Conservation (phyloP, 2,113 vertebrate genomes). For the Rhynchopsitta pachyrhyncha region DNA sequence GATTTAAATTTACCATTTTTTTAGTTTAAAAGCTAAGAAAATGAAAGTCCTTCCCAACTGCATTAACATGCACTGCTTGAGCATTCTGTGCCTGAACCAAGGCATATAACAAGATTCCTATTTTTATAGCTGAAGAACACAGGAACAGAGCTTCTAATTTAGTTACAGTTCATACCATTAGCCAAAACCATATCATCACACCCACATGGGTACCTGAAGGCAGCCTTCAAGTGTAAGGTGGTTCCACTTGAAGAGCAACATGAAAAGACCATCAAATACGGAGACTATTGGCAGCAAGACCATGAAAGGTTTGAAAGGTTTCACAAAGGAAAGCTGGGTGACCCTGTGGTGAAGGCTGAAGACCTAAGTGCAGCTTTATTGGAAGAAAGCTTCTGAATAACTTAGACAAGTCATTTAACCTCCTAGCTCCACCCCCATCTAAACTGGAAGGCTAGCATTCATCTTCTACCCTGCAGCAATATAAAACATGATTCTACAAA, state of each 20-base stretch:
- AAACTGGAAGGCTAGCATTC: not conserved
- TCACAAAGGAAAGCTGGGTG: not conserved
- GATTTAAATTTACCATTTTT: not conserved
- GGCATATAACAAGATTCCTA: not conserved
- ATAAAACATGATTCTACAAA: not conserved
- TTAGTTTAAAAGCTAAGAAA: not conserved
- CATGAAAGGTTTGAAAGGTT: not conserved
- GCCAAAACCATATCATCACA: not conserved
- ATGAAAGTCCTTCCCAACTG: not conserved
- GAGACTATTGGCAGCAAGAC: not conserved
- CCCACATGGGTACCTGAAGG: conserved; percentile 15
- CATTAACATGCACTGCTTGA: not conserved
- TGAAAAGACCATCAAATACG: not conserved
- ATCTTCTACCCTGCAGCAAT: not conserved
- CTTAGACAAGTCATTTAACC: not conserved
- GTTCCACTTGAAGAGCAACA: not conserved
- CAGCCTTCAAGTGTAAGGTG: not conserved
- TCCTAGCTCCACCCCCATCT: not conserved
- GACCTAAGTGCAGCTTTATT: not conserved
- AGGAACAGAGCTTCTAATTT: conserved; percentile 26
- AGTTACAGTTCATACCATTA: not conserved
- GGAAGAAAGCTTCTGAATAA: not conserved
- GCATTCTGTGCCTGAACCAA: not conserved
- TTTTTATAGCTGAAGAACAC: conserved; percentile 34
- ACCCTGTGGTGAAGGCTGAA: not conserved